Conservation (phyloP, 2,113 vertebrate genomes). For the Carollia perspicillata region DNA sequence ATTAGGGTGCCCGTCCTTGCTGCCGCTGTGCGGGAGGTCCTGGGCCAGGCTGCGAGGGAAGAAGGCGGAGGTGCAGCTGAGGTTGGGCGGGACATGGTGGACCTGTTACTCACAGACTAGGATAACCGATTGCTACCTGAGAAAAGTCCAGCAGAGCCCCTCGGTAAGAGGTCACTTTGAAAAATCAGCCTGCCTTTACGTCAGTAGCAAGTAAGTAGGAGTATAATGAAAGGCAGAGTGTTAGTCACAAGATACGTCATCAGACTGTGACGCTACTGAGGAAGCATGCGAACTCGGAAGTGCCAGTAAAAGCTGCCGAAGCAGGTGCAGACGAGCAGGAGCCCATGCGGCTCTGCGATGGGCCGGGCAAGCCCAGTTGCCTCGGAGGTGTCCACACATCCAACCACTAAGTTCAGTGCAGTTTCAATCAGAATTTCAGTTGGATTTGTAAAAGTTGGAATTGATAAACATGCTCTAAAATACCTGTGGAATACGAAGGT, state of each 20-base stretch:
- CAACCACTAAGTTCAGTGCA: not conserved
- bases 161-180: not conserved
- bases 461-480: not conserved
- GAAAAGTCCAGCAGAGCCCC: not conserved
- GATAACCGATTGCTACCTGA: not conserved
- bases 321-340: not conserved
- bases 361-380: not conserved
- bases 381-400: rapidly evolving
- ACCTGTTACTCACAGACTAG: not conserved
- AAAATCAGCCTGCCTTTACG: not conserved
- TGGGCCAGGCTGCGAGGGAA: not conserved
- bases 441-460: not conserved
- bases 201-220: not conserved
- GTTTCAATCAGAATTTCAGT: not conserved
- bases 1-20: rapidly evolving
- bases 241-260: not conserved
- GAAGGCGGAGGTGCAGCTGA: not conserved
- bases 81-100: not conserved
- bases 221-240: not conserved
- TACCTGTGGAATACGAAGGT: not conserved
- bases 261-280: not conserved
- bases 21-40: too few relatives aligned
- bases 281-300: not conserved
- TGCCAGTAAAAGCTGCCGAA: too few relatives aligned
- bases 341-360: too few relatives aligned